phyloP scores from a whole-genome alignment of 2,797 vertebrate genomes.

The Eulemur rubriventer region DNA sequence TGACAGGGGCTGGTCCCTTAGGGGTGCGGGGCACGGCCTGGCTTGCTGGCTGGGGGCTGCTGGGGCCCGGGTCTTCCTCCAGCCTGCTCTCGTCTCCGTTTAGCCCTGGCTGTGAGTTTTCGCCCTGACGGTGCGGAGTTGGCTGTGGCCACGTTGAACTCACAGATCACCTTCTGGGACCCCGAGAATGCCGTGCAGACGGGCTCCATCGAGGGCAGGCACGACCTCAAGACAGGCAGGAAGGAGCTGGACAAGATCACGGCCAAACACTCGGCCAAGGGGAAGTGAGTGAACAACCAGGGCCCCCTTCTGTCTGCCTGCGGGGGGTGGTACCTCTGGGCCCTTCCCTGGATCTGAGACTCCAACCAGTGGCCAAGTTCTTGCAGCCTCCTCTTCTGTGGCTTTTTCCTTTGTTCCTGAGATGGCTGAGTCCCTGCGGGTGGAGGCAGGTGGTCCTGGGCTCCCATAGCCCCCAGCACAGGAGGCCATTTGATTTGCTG shows the following conservation, averaged over 20 bases:
- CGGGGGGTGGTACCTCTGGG: neutral
- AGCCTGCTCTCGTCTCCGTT: neutral
- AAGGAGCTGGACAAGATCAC: constrained; percentile 97
- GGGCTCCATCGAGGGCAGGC: constrained; percentile 92
- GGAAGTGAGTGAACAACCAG: constrained; percentile 90
- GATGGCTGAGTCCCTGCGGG: neutral
- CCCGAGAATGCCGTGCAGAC: constrained; percentile 90
- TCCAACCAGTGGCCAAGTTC: neutral
- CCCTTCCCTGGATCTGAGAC: neutral
- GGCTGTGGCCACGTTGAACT: constrained; percentile 93
- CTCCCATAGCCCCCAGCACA: too few relatives aligned
- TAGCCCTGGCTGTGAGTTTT: constrained; percentile 92
- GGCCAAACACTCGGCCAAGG: constrained; percentile 95
- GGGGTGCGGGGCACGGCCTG: neutral
- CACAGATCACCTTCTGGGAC: constrained; percentile 96
- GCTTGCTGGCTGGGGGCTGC: neutral
- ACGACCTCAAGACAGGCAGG: constrained; percentile 94
- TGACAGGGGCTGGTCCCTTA: neutral
- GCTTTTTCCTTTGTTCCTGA: neutral
- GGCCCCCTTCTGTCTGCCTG: neutral
- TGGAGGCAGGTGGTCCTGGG: neutral
- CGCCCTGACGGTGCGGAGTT: constrained; percentile 94
- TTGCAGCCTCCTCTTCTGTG: neutral
- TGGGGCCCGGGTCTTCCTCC: neutral
- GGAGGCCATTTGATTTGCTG: neutral